A percentile compares a stretch with the other conserved stretches of the same genome.
Conservation (phyloP, 1,140 invertebrate species). For the Solen grandis region DNA sequence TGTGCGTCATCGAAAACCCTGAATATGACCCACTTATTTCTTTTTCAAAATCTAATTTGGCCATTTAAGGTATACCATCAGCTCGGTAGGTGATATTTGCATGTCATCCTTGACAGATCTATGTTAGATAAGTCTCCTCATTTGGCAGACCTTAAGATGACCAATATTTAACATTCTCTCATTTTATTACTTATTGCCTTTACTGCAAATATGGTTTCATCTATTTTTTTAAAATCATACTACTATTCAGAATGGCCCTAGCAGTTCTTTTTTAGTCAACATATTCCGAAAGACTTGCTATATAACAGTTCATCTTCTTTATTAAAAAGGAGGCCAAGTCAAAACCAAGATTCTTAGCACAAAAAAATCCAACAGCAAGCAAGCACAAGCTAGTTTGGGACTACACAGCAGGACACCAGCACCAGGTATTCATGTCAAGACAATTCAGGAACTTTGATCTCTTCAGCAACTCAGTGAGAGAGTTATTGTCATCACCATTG, state of each 20-base stretch:
- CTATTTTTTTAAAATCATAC: background rate
- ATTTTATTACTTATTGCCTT: background rate
- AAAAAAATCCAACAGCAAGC: no score
- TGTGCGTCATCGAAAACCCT: background rate
- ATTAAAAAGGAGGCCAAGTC: no score
- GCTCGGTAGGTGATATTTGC: slow-evolving; percentile 5
- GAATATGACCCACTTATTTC: background rate
- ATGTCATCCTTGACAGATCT: background rate
- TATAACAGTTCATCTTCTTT: no score
- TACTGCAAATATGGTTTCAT: background rate
- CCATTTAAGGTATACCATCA: background rate
- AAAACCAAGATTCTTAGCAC: no score
- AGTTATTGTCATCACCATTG: background rate
- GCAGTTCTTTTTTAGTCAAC: no score
- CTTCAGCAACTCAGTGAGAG: background rate
- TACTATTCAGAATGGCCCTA: no score
- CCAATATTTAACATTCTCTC: background rate
- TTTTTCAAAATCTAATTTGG: background rate
- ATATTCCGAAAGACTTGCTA: no score
- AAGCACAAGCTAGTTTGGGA: no score
- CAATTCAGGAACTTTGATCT: background rate
- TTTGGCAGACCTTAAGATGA: background rate
- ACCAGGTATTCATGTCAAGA: no score
- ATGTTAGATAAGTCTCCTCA: background rate
- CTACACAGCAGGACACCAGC: no score